A percentile compares a stretch with the other conserved stretches of the same genome.
Conservation (phyloP, 2,113 vertebrate genomes). For the Xenus cinereus region DNA sequence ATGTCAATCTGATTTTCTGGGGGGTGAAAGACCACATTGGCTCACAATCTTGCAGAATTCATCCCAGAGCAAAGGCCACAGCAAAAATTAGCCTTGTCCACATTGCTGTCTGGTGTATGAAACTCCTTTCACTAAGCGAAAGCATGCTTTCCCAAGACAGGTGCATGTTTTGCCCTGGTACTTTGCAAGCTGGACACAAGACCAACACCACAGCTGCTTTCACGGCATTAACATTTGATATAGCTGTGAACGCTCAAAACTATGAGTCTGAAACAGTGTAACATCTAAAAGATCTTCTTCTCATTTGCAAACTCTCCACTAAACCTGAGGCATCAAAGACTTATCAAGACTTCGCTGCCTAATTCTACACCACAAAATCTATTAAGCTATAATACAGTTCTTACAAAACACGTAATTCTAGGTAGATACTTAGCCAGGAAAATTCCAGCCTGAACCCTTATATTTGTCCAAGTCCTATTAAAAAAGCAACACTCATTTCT, state of each 20-base stretch:
- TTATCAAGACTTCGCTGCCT: fast-evolving
- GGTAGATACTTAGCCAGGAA: neutral
- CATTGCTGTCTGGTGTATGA: neutral
- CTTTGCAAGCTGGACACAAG: neutral
- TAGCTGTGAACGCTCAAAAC: neutral
- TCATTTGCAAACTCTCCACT: neutral
- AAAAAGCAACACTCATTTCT: neutral
- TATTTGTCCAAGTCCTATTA: neutral
- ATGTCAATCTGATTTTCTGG: neutral
- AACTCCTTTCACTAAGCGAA: neutral
- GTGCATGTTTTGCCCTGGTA: neutral
- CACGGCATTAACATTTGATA: neutral
- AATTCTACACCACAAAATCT: neutral
- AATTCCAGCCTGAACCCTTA: neutral
- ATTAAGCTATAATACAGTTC: neutral
- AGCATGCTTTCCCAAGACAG: neutral
- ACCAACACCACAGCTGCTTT: neutral
- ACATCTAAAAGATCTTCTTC: neutral
- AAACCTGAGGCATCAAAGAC: neutral
- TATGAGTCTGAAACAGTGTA: neutral
- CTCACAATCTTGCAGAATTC: neutral
- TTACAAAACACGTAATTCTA: neutral
- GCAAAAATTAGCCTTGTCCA: neutral
- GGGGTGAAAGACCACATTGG: neutral
- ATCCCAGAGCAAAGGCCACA: neutral